Base-by-base conservation (phyloP, 2,888 invertebrate genomes). In the Nephrocerus scutellatus region DNA sequence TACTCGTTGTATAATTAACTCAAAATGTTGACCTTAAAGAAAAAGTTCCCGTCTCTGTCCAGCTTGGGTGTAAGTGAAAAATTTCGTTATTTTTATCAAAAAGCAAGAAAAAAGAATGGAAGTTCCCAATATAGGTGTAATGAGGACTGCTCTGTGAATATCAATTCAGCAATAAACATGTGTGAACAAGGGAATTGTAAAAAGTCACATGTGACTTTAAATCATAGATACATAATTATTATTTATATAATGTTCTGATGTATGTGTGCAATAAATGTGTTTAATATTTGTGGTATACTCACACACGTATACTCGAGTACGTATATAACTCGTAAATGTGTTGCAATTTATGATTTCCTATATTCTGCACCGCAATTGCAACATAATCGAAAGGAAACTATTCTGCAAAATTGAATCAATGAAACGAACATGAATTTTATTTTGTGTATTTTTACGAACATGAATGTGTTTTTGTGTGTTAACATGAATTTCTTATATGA, bases 41-140 rank as follows among this genome's bases (percentile, higher is more conserved):
- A 71, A 57, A 66, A 66, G 48, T 73, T 73, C 54, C 72, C 73
- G 39, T 73, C 73, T 41, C 59, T 73, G 47, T 70, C 70, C 49
- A 73, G 72, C 60, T 68, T 74, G 51, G 73, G 72, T 56, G 69
- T 73, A 65, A 72, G 72, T 68, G 41, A 33, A 21, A 29, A 15
- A 22, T 8, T 8, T n/a, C n/a, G n/a, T 22, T 22, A 22, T 7
- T 16, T 22, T 10, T 29, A 33, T n/a, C 34, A 30, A 25, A 15
- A 30, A 22, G 30, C 20, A 18, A 24, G 26, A 4, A 34, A 32
- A 33, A 8, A 20, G 22, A 16, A 30, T 21, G 29, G n/a, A n/a
- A n/a, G n/a, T n/a, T n/a, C n/a, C n/a, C n/a, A n/a, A n/a, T n/a
- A n/a, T n/a, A n/a, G n/a, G n/a, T n/a, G n/a, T n/a, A n/a, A n/a